A percentile compares a stretch with the other conserved stretches of the same genome.
Conservation (phyloP, 2,797 vertebrate genomes). For the Dermochelys coriacea region DNA sequence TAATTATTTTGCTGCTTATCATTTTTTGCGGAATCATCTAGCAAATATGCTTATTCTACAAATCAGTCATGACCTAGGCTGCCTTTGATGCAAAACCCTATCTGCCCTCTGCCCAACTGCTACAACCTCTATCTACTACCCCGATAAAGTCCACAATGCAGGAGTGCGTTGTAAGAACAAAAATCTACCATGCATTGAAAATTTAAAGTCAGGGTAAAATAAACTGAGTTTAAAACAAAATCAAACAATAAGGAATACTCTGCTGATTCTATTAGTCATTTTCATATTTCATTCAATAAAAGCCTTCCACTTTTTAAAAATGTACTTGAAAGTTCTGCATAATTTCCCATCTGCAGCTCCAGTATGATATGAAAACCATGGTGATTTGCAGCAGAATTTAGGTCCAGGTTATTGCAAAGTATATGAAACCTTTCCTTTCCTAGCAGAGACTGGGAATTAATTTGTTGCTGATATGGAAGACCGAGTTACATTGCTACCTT, state of each 20-base stretch:
- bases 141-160: background rate
- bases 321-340: background rate
- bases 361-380: background rate
- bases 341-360: background rate
- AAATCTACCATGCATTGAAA: background rate
- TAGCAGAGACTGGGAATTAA: background rate
- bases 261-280: background rate
- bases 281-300: slow-evolving; percentile 3
- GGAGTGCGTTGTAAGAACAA: background rate
- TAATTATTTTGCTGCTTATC: background rate
- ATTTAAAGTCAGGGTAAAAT: slow-evolving; percentile 42
- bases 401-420: background rate
- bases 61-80: background rate
- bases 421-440: background rate
- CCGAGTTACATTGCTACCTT: background rate
- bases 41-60: slow-evolving; percentile 21
- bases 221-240: slow-evolving; percentile 40
- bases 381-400: background rate
- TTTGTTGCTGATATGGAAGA: background rate
- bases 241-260: background rate
- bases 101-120: background rate
- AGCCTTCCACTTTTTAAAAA: background rate
- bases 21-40: slow-evolving; percentile 25
- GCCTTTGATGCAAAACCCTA: slow-evolving; percentile 37
- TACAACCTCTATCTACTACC: slow-evolving; percentile 35